A percentile compares a stretch with the other conserved stretches of the same genome.
Conservation (phyloP, 1,140 invertebrate species). For the Aphis craccivora region DNA sequence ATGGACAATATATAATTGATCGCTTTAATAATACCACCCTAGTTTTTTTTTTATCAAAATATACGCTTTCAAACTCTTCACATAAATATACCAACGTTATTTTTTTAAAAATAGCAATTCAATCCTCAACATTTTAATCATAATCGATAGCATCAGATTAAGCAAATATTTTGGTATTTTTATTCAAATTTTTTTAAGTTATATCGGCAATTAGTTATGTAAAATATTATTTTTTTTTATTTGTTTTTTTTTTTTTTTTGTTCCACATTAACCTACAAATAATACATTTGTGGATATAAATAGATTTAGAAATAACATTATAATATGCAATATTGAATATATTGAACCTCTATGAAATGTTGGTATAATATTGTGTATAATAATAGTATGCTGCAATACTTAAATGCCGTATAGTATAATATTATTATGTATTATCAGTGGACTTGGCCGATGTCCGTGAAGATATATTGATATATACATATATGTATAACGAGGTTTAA, state of each 20-base stretch:
- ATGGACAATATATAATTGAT: conserved; percentile 7
- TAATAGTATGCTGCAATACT: neutral
- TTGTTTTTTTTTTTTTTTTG: neutral
- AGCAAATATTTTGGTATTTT: neutral
- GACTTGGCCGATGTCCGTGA: neutral
- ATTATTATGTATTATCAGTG: neutral
- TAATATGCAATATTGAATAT: neutral
- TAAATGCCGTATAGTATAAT: neutral
- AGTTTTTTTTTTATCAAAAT: neutral
- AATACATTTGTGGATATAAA: neutral
- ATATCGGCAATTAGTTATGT: conserved; percentile 1
- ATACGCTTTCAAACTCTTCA: conserved; percentile 30
- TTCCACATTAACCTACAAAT: neutral
- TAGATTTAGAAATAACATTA: neutral
- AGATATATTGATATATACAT: too few relatives aligned
- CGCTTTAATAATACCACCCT: neutral
- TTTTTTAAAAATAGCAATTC: neutral
- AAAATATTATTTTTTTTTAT: neutral
- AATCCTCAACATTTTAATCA: neutral
- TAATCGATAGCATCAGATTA: neutral
- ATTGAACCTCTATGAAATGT: neutral
- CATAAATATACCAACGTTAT: neutral
- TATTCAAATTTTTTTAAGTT: neutral
- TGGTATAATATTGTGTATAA: neutral
- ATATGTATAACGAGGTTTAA: neutral